A percentile compares a stretch with the other conserved stretches of the same genome.
These are phyloP conservation scores for Abrostola tripartita DNA, from an alignment of 2,888 invertebrate species.

Conservation along the genomic window DNA sequence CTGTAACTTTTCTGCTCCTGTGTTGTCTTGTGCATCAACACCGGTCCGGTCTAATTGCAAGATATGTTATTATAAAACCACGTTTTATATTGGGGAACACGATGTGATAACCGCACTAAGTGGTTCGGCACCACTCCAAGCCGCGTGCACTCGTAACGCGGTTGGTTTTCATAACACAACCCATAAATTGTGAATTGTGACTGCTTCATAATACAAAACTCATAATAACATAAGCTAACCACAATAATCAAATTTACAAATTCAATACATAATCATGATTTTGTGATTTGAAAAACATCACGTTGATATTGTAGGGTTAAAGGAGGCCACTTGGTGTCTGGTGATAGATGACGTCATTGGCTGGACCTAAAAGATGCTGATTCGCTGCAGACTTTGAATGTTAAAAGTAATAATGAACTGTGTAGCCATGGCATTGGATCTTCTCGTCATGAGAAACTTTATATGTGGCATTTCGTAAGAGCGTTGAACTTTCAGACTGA, in stretches of 20 bases:
- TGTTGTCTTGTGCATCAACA: too few relatives aligned
- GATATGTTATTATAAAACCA: not conserved
- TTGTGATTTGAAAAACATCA: not conserved
- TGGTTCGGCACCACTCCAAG: conserved; percentile 26
- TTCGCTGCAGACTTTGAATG: too few relatives aligned
- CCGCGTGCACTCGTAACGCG: conserved; percentile 24
- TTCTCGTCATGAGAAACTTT: too few relatives aligned
- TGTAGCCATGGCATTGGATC: too few relatives aligned
- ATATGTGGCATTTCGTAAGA: too few relatives aligned
- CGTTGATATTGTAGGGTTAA: too few relatives aligned
- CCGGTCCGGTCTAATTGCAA: not conserved
- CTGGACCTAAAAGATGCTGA: too few relatives aligned
- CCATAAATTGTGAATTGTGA: conserved; percentile 2
- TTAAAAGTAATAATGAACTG: too few relatives aligned
- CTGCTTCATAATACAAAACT: not conserved
- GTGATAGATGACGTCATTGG: too few relatives aligned
- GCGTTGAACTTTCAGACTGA: too few relatives aligned
- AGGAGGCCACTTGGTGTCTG: too few relatives aligned
- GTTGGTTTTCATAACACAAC: conserved; percentile 3
- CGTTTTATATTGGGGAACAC: conserved; percentile 1
- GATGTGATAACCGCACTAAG: conserved; percentile 8
- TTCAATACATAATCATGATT: conserved; percentile 2
- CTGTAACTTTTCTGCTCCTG: too few relatives aligned
- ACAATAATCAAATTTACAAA: conserved; percentile 1
- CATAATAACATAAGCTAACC: conserved; percentile 8